phyloP scores from a whole-genome alignment of 1,140 invertebrate species.

The Harlomillsia oculata region DNA sequence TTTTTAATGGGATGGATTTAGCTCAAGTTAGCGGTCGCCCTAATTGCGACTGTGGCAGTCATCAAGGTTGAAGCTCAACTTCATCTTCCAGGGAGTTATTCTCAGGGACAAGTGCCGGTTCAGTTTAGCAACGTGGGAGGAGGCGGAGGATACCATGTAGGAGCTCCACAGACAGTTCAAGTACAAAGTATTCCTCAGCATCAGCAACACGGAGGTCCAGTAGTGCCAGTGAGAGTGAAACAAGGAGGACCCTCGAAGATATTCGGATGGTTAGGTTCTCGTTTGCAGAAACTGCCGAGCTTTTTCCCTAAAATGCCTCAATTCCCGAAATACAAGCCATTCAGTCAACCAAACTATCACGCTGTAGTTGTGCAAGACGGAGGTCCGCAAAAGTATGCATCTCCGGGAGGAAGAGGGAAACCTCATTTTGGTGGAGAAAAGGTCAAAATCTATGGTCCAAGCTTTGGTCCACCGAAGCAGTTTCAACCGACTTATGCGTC shows the following conservation, averaged over 20 bases:
- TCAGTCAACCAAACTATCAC: slow-evolving; percentile 13
- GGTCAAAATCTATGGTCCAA: slow-evolving; percentile 2
- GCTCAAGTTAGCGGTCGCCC: slow-evolving; percentile 10
- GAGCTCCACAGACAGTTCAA: neutral
- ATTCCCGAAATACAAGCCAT: slow-evolving; percentile 8
- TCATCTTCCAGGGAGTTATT: neutral
- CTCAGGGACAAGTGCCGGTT: neutral
- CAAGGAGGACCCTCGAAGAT: slow-evolving; percentile 14
- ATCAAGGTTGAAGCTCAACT: neutral
- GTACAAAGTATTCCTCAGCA: neutral
- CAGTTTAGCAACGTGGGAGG: neutral
- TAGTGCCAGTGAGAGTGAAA: neutral
- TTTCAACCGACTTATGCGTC: slow-evolving; percentile 1
- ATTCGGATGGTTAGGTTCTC: slow-evolving; percentile 30
- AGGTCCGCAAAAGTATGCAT: neutral
- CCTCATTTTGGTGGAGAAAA: neutral
- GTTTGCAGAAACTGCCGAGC: slow-evolving; percentile 21
- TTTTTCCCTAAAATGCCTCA: slow-evolving; percentile 12
- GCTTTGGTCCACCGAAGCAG: neutral
- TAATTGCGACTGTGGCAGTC: slow-evolving; percentile 12
- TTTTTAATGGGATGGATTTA: slow-evolving; percentile 4
- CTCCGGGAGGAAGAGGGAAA: neutral
- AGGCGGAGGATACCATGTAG: neutral
- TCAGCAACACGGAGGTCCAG: neutral
- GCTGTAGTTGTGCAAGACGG: neutral